A percentile compares a stretch with the other conserved stretches of the same genome.
Conservation (phyloP, 2,113 vertebrate species). For the Alouatta palliata region DNA sequence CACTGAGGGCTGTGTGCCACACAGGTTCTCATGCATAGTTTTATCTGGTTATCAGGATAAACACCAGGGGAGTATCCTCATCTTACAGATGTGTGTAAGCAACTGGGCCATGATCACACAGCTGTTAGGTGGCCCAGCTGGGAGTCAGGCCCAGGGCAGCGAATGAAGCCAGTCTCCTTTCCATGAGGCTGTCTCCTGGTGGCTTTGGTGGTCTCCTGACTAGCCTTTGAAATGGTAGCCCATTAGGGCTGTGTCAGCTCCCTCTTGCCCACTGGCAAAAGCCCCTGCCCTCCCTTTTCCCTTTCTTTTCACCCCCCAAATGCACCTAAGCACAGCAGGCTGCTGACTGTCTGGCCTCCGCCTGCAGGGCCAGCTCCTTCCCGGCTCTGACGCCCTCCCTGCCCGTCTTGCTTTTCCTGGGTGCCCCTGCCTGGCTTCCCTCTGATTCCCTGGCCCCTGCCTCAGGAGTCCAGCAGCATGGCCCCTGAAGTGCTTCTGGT, state of each 20-base stretch:
- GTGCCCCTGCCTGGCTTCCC: background rate
- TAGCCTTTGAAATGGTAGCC: background rate
- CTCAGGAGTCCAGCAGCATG: background rate
- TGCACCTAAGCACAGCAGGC: background rate
- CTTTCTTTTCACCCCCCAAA: no score
- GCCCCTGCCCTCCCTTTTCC: background rate
- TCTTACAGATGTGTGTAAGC: background rate
- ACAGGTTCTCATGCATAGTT: background rate
- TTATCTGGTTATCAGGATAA: background rate
- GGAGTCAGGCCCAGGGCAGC: background rate
- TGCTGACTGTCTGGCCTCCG: background rate
- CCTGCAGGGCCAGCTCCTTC: background rate
- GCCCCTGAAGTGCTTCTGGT: background rate
- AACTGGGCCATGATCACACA: no score
- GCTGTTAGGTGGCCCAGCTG: background rate
- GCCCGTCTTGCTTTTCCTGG: background rate
- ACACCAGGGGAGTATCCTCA: background rate
- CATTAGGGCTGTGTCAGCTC: background rate
- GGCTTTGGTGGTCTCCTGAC: background rate
- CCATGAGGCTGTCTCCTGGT: background rate
- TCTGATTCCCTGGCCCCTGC: rapidly evolving
- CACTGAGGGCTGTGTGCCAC: rapidly evolving
- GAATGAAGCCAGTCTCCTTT: no score
- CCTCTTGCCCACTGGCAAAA: background rate
- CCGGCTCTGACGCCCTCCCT: background rate